Percentiles rank a stretch among this genome's conserved stretches.
Evolutionary conservation across 2,113 vertebrate genomes (phyloP).

Genomic region (Osmerus mordax): DNA sequence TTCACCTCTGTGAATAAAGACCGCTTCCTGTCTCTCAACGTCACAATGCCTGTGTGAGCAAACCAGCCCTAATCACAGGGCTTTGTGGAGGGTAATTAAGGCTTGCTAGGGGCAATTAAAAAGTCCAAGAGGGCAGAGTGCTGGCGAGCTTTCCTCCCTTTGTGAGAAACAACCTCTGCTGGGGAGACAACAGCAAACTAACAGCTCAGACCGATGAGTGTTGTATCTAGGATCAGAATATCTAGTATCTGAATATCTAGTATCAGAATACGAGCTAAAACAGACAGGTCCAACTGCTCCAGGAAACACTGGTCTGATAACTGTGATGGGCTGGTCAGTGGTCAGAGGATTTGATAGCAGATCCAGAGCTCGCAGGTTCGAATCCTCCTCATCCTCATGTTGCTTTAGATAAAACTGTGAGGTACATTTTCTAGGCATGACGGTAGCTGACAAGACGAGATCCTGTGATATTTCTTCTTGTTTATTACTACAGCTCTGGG

Average conservation of each 20-base stretch:
- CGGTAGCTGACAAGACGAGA: too few relatives aligned
- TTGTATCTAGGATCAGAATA: background rate
- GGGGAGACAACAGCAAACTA: background rate
- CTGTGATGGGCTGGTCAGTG: too few relatives aligned
- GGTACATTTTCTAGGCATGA: too few relatives aligned
- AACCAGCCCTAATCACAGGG: slow-evolving; percentile 11
- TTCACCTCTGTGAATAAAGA: slow-evolving; percentile 10
- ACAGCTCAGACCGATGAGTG: slow-evolving; percentile 5
- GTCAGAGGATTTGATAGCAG: too few relatives aligned
- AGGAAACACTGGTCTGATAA: too few relatives aligned
- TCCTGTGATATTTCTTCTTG: too few relatives aligned
- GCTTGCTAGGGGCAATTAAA: slow-evolving; percentile 32
- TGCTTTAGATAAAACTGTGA: too few relatives aligned
- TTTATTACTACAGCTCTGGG: background rate
- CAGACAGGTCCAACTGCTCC: too few relatives aligned
- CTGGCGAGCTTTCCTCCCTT: slow-evolving; percentile 14
- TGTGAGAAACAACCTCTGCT: slow-evolving; percentile 30
- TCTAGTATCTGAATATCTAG: too few relatives aligned
- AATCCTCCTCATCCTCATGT: too few relatives aligned
- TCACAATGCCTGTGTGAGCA: slow-evolving; percentile 3
- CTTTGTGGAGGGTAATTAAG: slow-evolving; percentile 48
- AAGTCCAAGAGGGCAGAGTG: slow-evolving; percentile 19
- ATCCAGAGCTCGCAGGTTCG: too few relatives aligned
- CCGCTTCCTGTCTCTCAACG: background rate
- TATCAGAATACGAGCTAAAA: too few relatives aligned